Conservation (phyloP, 2,113 vertebrate species). For the Dipodomys spectabilis region DNA sequence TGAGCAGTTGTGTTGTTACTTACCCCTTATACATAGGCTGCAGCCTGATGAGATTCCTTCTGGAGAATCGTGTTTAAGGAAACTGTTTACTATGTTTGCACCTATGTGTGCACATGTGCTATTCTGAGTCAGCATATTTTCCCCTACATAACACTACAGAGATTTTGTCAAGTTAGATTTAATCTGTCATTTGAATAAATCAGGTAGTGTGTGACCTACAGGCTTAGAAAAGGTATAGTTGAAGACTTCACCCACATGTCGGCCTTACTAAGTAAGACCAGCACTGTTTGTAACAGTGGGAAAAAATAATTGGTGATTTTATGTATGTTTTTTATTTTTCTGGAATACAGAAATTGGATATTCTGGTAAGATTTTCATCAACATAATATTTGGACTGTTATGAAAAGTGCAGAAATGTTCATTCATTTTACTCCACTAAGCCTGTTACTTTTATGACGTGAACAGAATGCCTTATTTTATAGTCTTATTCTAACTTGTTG, state of each 20-base stretch:
- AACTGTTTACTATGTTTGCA: conserved; percentile 63
- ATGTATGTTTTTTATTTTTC: conserved; percentile 57
- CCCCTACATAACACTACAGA: conserved; percentile 67
- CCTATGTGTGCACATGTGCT: conserved; percentile 53
- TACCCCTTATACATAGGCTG: conserved; percentile 75
- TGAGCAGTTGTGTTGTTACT: conserved; percentile 62
- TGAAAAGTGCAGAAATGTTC: conserved; percentile 69
- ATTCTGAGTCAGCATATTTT: conserved; percentile 77
- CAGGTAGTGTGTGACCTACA: conserved; percentile 62
- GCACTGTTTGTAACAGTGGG: conserved; percentile 77
- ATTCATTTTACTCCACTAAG: conserved; percentile 68
- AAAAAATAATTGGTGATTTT: conserved; percentile 73
- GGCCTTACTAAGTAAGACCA: conserved; percentile 63
- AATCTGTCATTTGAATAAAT: conserved; percentile 59
- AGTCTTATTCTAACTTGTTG: conserved; percentile 74
- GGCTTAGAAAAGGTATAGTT: conserved; percentile 65
- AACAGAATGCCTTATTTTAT: conserved; percentile 81
- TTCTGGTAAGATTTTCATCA: conserved; percentile 57
- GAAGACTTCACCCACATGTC: conserved; percentile 69
- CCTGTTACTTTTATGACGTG: conserved; percentile 66
- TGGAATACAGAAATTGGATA: conserved; percentile 58
- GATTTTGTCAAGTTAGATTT: conserved; percentile 70
- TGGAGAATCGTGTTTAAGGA: conserved; percentile 65
- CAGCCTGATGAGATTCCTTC: conserved; percentile 53
- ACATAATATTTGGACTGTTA: conserved; percentile 60